These are phyloP conservation scores for Ferrisia virgata DNA, from an alignment of 2,888 invertebrate species.

Conservation along the genomic window DNA sequence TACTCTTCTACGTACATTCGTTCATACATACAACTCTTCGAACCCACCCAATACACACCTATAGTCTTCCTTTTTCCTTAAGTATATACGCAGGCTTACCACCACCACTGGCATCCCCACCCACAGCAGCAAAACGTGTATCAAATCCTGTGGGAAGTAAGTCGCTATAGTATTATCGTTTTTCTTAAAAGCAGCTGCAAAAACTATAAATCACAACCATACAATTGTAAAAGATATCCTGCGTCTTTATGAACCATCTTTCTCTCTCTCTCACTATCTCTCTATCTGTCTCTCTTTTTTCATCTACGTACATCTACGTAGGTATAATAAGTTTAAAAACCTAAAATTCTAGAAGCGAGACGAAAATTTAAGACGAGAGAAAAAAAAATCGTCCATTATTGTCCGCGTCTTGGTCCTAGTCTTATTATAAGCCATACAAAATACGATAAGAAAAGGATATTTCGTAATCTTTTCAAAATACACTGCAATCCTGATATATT, in stretches of 20 bases:
- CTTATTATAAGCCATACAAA: slow-evolving; percentile 15
- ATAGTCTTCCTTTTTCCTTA: not conserved
- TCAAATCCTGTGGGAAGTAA: slow-evolving; percentile 19
- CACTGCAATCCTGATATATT: not conserved
- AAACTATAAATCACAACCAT: slow-evolving; percentile 37
- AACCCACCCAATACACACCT: not conserved
- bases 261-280: too few relatives aligned
- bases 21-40: too few relatives aligned
- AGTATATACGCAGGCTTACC: too few relatives aligned
- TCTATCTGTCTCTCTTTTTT: too few relatives aligned
- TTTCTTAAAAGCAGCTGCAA: slow-evolving; percentile 39
- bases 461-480: slow-evolving; percentile 20
- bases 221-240: slow-evolving; percentile 34
- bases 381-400: slow-evolving; percentile 12
- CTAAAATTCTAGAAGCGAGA: not conserved
- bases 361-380: not conserved
- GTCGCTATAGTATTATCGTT: slow-evolving; percentile 30
- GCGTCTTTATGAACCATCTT: slow-evolving; percentile 12
- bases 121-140: not conserved
- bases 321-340: slow-evolving; percentile 19
- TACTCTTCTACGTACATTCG: not conserved
- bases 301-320: too few relatives aligned
- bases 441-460: not conserved
- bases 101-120: not conserved
- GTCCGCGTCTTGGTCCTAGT: not conserved